phyloP scores from a whole-genome alignment of 2,113 vertebrate species.

The Passer montanus region DNA sequence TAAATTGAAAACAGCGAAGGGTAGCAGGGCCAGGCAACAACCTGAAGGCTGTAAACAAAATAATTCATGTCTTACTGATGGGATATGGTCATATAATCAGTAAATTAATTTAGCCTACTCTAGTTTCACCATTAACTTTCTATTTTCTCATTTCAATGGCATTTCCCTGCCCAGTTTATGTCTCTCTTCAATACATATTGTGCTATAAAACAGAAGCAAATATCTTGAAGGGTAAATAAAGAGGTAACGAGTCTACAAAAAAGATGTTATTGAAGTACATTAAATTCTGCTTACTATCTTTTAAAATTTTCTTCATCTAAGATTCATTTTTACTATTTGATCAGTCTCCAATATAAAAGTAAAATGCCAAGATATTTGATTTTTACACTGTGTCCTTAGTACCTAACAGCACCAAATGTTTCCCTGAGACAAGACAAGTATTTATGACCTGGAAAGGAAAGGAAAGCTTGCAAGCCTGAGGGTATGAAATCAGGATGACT shows the following conservation, averaged over 20 bases:
- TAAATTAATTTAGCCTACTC: constrained; percentile 78
- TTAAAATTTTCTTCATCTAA: constrained; percentile 58
- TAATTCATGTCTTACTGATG: constrained; percentile 78
- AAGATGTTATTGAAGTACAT: constrained; percentile 61
- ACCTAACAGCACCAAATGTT: constrained; percentile 14
- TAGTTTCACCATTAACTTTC: constrained; percentile 76
- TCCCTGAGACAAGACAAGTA: constrained; percentile 29
- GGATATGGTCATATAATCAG: constrained; percentile 77
- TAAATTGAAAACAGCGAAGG: constrained; percentile 77
- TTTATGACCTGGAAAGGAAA: background rate
- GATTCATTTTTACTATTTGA: constrained; percentile 63
- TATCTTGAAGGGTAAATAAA: constrained; percentile 76
- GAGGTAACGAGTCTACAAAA: constrained; percentile 69
- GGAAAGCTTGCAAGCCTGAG: background rate
- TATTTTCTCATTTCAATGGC: constrained; percentile 76
- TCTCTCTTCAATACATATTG: constrained; percentile 70
- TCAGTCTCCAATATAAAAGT: constrained; percentile 30
- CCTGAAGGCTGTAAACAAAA: constrained; percentile 77
- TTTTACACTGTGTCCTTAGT: constrained; percentile 39
- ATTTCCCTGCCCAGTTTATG: constrained; percentile 74
- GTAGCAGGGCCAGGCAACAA: constrained; percentile 75
- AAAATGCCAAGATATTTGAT: constrained; percentile 31
- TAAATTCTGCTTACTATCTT: constrained; percentile 62
- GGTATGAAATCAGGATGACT: constrained; percentile 30
- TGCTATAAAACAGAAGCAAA: constrained; percentile 74